Evolutionary conservation across 1,140 invertebrate species (phyloP).

Genomic region (Bombus difficillimus): DNA sequence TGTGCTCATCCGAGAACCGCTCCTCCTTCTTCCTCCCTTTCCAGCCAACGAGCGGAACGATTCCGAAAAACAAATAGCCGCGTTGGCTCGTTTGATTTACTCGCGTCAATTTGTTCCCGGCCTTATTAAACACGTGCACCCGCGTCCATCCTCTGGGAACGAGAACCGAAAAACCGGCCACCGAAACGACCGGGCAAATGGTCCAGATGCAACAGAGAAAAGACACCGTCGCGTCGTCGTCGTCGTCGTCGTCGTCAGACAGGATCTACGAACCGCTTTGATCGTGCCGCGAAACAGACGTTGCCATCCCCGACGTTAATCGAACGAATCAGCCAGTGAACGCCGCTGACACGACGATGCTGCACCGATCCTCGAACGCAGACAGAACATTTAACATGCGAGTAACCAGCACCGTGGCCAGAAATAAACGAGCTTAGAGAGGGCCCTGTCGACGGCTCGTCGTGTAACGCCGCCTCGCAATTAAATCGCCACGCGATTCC

Average conservation of each 20-base stretch:
- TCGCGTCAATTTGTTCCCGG: constrained; percentile 35
- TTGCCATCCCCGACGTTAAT: constrained; percentile 25
- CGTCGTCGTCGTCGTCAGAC: neutral
- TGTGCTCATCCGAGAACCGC: neutral
- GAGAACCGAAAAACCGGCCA: neutral
- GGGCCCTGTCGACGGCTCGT: neutral
- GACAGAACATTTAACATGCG: constrained; percentile 41
- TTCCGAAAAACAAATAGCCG: constrained; percentile 6
- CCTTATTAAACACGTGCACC: constrained; percentile 21
- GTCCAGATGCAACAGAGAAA: neutral
- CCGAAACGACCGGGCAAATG: constrained; percentile 6
- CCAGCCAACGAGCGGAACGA: constrained; percentile 5
- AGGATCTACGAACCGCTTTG: constrained; percentile 9
- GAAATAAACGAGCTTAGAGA: constrained; percentile 20
- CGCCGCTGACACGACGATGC: too few species aligned
- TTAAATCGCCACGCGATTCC: constrained; percentile 8
- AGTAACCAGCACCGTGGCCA: constrained; percentile 13
- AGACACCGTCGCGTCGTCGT: too few species aligned
- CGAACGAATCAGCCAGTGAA: constrained; percentile 36
- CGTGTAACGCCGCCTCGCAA: neutral
- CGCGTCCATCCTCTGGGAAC: constrained; percentile 10
- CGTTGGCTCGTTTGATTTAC: constrained; percentile 18
- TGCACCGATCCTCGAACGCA: neutral
- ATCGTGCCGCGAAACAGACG: constrained; percentile 40
- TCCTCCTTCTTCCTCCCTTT: neutral